Evolutionary conservation across 53 echinoderm and acorn worm genomes (phyloP).

Genomic region (Henricia sp.): DNA sequence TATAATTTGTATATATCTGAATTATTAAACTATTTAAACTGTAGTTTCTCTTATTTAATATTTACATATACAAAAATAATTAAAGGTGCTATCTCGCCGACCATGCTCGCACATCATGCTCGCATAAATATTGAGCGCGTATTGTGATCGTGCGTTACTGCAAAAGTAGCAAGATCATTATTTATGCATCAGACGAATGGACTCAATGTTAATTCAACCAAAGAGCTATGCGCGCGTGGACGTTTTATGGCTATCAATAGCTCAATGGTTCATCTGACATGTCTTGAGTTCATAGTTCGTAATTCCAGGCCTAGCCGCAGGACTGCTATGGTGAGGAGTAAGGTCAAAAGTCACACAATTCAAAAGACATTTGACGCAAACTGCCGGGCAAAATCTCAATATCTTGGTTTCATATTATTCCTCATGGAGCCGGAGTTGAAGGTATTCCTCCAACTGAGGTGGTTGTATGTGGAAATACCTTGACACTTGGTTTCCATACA

Average conservation of each 20-base stretch:
- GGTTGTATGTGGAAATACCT: constrained; percentile 15
- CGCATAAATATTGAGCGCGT: neutral
- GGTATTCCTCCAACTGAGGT: constrained; percentile 18
- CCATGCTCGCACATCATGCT: too few species aligned
- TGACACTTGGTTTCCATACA: constrained; percentile 29
- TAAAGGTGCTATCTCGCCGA: neutral
- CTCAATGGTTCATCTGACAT: neutral
- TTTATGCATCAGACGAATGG: neutral
- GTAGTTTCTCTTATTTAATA: neutral
- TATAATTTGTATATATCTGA: neutral
- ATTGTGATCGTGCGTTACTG: neutral
- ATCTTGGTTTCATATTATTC: constrained; percentile 11
- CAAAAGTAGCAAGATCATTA: neutral
- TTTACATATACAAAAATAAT: neutral
- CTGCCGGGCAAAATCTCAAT: neutral
- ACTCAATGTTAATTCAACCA: neutral
- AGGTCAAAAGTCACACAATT: neutral
- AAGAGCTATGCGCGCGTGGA: neutral
- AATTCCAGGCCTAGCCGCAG: neutral
- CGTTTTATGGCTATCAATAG: neutral
- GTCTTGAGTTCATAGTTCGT: neutral
- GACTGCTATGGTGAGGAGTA: neutral
- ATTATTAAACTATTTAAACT: neutral
- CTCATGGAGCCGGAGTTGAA: constrained; percentile 5
- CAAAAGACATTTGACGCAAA: too few species aligned